Conservation (phyloP, 2,113 vertebrate genomes). For the Galemys pyrenaicus region DNA sequence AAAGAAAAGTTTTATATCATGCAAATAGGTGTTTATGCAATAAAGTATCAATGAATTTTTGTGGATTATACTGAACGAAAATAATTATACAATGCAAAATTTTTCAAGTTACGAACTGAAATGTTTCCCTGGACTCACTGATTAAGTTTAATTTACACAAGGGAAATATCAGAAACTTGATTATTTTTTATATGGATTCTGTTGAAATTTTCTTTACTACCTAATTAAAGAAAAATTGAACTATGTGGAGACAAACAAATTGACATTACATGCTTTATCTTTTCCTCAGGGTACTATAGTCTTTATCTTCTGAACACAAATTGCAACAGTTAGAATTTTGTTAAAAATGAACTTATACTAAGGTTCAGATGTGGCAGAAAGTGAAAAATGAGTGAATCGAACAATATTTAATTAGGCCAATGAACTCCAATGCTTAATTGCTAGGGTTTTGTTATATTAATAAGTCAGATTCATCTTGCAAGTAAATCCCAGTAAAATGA, state of each 20-base stretch:
- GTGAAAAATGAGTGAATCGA: conserved; percentile 45
- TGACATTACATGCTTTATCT: conserved; percentile 50
- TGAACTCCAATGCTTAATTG: conserved; percentile 64
- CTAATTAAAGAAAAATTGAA: conserved; percentile 71
- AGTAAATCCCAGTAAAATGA: conserved; percentile 48
- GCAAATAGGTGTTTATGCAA: background rate
- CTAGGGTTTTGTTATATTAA: conserved; percentile 40
- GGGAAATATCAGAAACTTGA: background rate
- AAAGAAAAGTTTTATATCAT: background rate
- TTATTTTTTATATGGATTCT: conserved; percentile 42
- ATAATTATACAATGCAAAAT: background rate
- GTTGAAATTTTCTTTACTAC: conserved; percentile 67
- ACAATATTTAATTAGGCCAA: conserved; percentile 22
- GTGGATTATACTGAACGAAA: background rate
- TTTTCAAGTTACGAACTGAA: background rate
- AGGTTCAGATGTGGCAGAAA: conserved; percentile 51
- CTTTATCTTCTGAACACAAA: conserved; percentile 72
- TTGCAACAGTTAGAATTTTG: conserved; percentile 68
- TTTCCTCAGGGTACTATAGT: conserved; percentile 52
- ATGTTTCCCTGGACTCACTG: background rate
- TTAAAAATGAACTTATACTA: conserved; percentile 59
- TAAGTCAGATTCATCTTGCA: conserved; percentile 52
- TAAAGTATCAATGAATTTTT: background rate
- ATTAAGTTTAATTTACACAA: background rate
- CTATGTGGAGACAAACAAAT: conserved; percentile 62